Base-by-base conservation (phyloP, 2,888 invertebrate species). In the Nasonovia ribisnigri region DNA sequence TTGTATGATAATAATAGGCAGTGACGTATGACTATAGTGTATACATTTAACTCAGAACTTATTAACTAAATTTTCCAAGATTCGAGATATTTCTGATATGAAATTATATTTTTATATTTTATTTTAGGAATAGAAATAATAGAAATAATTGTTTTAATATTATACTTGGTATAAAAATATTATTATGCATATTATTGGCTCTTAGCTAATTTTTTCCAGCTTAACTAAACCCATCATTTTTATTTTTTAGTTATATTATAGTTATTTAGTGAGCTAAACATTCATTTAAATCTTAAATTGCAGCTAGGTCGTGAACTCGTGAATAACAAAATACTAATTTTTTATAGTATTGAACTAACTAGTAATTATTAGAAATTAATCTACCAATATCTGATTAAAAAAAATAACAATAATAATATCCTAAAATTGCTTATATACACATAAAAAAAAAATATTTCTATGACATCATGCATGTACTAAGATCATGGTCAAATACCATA, bases 391-490 rank as follows among this genome's bases (percentile, higher is more conserved):
- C 84, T 43, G 29, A 84, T 43, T 84, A 43, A 36, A 77, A 77
- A 77, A 77, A 77, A 36, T 77, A 77, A 20, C 20, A 36, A 36
- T 42, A 77, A 77, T 77, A 77, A 36, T 77, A 77, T 77, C 77
- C 77, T 77, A 77, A 36, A 77, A 77, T 77, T 77, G 20, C 77
- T 77, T 77, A 24, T 77, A 77, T 77, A 77, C 77, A 77, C 77
- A 77, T 77, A 36, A 36, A 24, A 36, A 24, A 36, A 48, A 29
- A 46, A 89, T 89, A 36, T 89, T 8, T 89, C 10, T 1, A 89
- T 89, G 60, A 89, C 57, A 29, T 89, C 60, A 60, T 89, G 46
- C 77, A 77, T 86, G 42, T 88, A 43, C 42, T 13, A 42, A 88
- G 88, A 89, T 60, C 89, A 89, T 43, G 60, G 89, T 60, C 89